phyloP scores from a whole-genome alignment of 2,888 invertebrate species.

The Trachelus iudaicus region DNA sequence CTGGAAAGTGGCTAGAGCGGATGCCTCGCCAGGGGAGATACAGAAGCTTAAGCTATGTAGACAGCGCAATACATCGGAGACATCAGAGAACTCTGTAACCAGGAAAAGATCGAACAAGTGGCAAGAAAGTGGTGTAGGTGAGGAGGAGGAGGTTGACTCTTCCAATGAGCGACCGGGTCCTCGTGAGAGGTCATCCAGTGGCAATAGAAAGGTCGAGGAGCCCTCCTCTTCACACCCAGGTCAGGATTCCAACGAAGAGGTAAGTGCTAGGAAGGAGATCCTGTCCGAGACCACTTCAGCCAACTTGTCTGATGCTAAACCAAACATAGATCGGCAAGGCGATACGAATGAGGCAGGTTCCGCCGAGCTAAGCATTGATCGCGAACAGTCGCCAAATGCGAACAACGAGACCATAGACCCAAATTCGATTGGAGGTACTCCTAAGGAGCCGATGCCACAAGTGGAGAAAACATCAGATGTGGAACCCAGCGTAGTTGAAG shows the following conservation, averaged over 20 bases:
- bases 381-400: constrained; percentile 8
- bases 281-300: constrained; percentile 63
- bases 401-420: constrained; percentile 22
- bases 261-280: constrained; percentile 66
- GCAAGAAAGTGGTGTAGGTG: constrained; percentile 56
- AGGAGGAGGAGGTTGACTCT: constrained; percentile 62
- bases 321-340: constrained; percentile 63
- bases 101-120: constrained; percentile 60
- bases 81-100: constrained; percentile 55
- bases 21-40: constrained; percentile 70
- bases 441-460: constrained; percentile 27
- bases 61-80: constrained; percentile 66
- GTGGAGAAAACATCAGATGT: constrained; percentile 15
- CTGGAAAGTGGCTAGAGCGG: constrained; percentile 67
- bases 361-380: constrained; percentile 28
- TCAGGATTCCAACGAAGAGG: constrained; percentile 64
- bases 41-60: constrained; percentile 75
- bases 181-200: constrained; percentile 42
- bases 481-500: constrained; percentile 49
- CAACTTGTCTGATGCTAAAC: constrained; percentile 65
- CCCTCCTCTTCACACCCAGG: constrained; percentile 53
- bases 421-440: constrained; percentile 33
- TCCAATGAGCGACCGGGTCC: constrained; percentile 58
- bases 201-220: constrained; percentile 23
- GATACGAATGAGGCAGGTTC: constrained; percentile 45